These are phyloP conservation scores for Microdon myrmicae DNA, from an alignment of 2,888 invertebrate genomes.

Conservation along the genomic window DNA sequence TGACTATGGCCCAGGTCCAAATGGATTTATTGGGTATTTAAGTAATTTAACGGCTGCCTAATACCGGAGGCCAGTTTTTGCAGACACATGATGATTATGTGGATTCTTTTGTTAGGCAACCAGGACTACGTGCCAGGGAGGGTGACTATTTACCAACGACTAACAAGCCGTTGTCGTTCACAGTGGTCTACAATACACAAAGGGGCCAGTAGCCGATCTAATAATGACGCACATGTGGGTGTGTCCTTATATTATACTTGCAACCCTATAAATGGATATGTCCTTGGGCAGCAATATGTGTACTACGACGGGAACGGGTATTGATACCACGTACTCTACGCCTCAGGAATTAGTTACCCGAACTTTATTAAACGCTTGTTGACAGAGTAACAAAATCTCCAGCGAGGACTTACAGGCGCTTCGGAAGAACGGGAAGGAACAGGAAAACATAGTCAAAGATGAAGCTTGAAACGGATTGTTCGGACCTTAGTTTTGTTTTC, in stretches of 20 bases:
- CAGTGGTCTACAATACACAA: constrained; percentile 6
- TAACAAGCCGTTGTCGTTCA: constrained; percentile 1
- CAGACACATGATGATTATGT: constrained; percentile 24
- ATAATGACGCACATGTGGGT: neutral
- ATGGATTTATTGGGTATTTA: constrained; percentile 19
- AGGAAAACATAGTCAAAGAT: too few relatives aligned
- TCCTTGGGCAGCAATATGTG: constrained; percentile 6
- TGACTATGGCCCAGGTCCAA: constrained; percentile 6
- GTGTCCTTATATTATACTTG: too few relatives aligned
- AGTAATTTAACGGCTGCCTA: constrained; percentile 26
- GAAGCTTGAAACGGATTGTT: too few relatives aligned
- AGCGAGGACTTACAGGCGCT: too few relatives aligned
- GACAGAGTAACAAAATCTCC: constrained; percentile 27
- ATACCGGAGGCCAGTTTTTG: constrained; percentile 10
- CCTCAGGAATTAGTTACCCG: constrained; percentile 11
- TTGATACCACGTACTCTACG: constrained; percentile 4
- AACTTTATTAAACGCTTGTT: constrained; percentile 42
- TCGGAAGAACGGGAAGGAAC: too few relatives aligned
- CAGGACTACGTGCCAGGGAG: constrained; percentile 14
- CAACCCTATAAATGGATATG: too few relatives aligned
- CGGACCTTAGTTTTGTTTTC: too few relatives aligned
- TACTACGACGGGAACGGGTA: neutral
- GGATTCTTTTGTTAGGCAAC: too few relatives aligned
- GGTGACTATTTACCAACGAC: constrained; percentile 13
- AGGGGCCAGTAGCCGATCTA: neutral